Evolutionary conservation across 2,888 invertebrate species (phyloP).

Genomic region (Hanleya hanleyi): DNA sequence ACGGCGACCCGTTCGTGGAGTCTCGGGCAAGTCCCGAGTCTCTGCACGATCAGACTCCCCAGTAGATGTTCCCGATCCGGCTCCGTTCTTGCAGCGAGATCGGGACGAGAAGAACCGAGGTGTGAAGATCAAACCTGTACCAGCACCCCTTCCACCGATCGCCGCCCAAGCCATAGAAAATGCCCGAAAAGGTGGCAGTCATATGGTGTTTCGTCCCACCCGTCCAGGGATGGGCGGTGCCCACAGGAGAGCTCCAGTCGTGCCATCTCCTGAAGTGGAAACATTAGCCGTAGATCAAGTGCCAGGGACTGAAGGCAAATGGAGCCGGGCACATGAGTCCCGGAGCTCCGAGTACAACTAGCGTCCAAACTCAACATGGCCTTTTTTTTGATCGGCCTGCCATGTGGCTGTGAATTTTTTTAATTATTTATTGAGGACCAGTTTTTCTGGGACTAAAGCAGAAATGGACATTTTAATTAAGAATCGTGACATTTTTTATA

Average conservation of each 20-base stretch:
- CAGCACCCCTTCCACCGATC: conserved; percentile 50
- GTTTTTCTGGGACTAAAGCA: neutral
- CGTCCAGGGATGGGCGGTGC: conserved; percentile 34
- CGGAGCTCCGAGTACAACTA: conserved; percentile 59
- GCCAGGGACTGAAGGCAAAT: conserved; percentile 41
- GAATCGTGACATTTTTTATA: too few species aligned
- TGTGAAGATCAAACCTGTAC: conserved; percentile 37
- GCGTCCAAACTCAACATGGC: too few species aligned
- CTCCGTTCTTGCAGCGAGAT: conserved; percentile 48
- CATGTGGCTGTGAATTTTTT: neutral
- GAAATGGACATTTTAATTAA: too few species aligned
- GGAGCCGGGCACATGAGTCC: conserved; percentile 55
- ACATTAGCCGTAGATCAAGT: conserved; percentile 61
- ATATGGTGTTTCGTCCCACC: conserved; percentile 49
- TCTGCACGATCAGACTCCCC: conserved; percentile 54
- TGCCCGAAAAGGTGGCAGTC: conserved; percentile 6
- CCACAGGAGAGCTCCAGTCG: conserved; percentile 25
- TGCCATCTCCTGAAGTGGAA: conserved; percentile 51
- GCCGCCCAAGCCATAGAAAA: conserved; percentile 35
- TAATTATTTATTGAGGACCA: neutral
- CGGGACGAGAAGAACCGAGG: conserved; percentile 36
- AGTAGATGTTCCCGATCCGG: conserved; percentile 42
- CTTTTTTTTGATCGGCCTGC: too few species aligned
- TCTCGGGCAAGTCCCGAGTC: conserved; percentile 38
- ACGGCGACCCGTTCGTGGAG: conserved; percentile 37